phyloP scores from a whole-genome alignment of 2,797 vertebrate species.

The Sebastes kiyomatsui region DNA sequence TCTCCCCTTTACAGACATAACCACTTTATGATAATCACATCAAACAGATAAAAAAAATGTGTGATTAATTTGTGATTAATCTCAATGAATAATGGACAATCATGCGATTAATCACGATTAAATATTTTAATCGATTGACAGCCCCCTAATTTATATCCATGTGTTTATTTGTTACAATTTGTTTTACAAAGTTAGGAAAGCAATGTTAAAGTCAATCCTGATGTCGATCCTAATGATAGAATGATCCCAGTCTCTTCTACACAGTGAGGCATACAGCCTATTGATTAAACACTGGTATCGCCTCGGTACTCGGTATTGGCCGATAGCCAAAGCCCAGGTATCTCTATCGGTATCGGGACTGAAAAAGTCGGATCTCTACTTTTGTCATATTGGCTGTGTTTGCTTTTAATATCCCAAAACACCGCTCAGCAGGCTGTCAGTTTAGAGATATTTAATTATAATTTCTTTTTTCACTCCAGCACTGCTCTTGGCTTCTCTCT shows the following conservation, averaged over 20 bases:
- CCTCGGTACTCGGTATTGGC: not conserved
- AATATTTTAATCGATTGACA: not conserved
- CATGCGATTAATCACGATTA: not conserved
- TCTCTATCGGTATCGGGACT: not conserved
- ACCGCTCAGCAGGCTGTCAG: not conserved
- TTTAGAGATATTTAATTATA: not conserved
- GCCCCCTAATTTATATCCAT: not conserved
- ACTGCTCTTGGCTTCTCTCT: not conserved
- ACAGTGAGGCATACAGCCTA: not conserved
- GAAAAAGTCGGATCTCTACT: not conserved
- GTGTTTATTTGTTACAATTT: not conserved
- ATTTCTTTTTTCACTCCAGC: not conserved
- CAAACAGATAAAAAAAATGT: too few relatives aligned
- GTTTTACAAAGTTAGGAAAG: not conserved
- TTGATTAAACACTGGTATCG: not conserved
- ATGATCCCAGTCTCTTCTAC: not conserved
- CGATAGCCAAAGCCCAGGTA: not conserved
- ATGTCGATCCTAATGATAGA: not conserved
- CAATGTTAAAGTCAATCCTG: not conserved
- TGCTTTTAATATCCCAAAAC: conserved; percentile 1
- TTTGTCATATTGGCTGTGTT: not conserved
- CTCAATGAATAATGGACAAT: too few relatives aligned
- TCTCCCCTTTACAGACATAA: too few relatives aligned
- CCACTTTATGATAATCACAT: too few relatives aligned
- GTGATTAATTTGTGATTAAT: too few relatives aligned